Base-by-base conservation (phyloP, 1,140 invertebrate species). In the Hyphantria cunea region DNA sequence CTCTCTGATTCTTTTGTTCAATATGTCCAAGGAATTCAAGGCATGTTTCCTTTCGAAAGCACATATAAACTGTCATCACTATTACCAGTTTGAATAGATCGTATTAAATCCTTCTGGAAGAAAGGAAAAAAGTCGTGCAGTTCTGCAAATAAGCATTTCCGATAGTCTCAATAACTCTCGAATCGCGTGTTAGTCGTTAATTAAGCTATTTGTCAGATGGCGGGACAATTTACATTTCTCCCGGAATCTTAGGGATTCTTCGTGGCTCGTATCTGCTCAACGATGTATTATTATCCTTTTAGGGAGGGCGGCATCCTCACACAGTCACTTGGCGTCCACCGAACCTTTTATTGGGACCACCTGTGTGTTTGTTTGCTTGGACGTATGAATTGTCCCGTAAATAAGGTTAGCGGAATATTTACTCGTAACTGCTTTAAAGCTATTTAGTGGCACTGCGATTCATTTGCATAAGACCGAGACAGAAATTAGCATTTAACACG, bases 211-310 rank as follows among this genome's bases (percentile, higher is more conserved):
- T 90, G 88, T 90, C 88, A 85, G 81, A 78, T 81, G 80, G 65
- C 74, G 64, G 76, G 72, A 82, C 76, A 80, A 89, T 90, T 90
- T 89, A 89, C 84, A 89, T 89, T 86, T 90, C 84, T 84, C 76
- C 74, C 62, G 73, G 72, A 78, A 78, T 75, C 70, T 76, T 71
- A 74, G 68, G 76, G 76, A 76, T 81, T 70, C 73, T 76, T 70
- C 67, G 69, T 67, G 73, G 73, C 68, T 79, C 74, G 75, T 60
- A 75, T 72, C 78, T 83, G 74, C 75, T 74, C 75, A 89, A 90
- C 85, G 86, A 89, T 79, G 85, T 82, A 90, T 90, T 90, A 89
- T 89, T 90, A 84, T 86, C 88, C 88, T 81, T 90, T 89, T 90
- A 90, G 86, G 88, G 88, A 84, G 70, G 73, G 83, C 86, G 86